A percentile compares a stretch with the other conserved stretches of the same genome.
Conservation (phyloP, 1,140 invertebrate genomes). For the Monochamus saltuarius region DNA sequence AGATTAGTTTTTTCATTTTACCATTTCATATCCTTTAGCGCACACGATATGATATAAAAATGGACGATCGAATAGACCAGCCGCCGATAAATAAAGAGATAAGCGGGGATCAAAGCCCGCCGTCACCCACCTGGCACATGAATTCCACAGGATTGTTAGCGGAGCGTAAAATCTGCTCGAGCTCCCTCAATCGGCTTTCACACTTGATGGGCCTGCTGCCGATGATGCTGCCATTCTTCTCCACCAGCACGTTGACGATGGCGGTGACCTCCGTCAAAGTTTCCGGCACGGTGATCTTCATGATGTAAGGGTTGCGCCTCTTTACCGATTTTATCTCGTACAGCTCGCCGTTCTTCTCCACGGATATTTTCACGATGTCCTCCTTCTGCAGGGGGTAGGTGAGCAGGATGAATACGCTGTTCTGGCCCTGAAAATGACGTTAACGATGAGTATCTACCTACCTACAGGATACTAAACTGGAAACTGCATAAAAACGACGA, state of each 20-base stretch:
- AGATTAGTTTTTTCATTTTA: too few species aligned
- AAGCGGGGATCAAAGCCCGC: too few species aligned
- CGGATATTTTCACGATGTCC: conserved; percentile 71
- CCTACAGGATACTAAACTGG: too few species aligned
- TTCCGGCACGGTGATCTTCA: conserved; percentile 77
- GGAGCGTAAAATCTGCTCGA: conserved; percentile 76
- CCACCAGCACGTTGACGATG: conserved; percentile 75
- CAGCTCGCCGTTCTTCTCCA: conserved; percentile 77
- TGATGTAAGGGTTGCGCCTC: conserved; percentile 75
- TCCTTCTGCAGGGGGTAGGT: conserved; percentile 73
- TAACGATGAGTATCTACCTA: neutral
- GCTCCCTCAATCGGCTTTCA: conserved; percentile 76
- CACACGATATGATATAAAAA: too few species aligned
- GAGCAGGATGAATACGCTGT: conserved; percentile 75
- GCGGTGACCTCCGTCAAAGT: conserved; percentile 78
- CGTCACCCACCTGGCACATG: conserved; percentile 73
- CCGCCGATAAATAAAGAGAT: too few species aligned
- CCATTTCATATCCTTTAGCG: too few species aligned
- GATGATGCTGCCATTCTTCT: conserved; percentile 73
- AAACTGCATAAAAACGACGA: too few species aligned
- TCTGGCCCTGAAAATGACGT: conserved; percentile 65
- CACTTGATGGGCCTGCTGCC: conserved; percentile 81
- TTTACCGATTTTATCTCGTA: conserved; percentile 74
- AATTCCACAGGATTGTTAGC: conserved; percentile 80
- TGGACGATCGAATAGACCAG: too few species aligned